Evolutionary conservation across 37 sponge, comb jelly and placozoan genomes (phyloP).

Genomic region (Cliona cf. orientalis): DNA sequence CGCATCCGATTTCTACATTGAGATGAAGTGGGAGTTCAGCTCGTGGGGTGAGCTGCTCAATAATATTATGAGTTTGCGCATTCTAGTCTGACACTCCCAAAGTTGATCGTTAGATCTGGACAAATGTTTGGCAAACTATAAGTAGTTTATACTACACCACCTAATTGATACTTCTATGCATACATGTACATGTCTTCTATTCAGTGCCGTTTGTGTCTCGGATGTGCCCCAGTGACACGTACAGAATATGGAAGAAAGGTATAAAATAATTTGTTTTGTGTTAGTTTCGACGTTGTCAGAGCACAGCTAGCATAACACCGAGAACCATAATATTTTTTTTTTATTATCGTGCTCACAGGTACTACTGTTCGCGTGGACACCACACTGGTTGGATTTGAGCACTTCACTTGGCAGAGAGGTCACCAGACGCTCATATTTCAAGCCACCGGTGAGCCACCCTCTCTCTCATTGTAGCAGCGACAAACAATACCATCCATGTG

Average conservation of each 20-base stretch:
- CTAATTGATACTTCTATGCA: background rate
- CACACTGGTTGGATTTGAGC: constrained; percentile 85
- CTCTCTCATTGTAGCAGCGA: background rate
- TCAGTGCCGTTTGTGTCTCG: constrained; percentile 94
- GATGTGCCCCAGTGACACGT: constrained; percentile 98
- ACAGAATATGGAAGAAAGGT: constrained; percentile 98
- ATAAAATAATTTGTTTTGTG: background rate
- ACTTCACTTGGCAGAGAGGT: constrained; percentile 89
- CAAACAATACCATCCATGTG: background rate
- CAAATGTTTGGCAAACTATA: background rate
- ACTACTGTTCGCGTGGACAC: constrained; percentile 94
- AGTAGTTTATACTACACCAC: background rate
- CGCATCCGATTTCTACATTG: constrained; percentile 94
- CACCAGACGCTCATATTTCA: constrained; percentile 86
- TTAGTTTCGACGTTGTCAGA: background rate
- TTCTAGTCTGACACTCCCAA: too few relatives aligned
- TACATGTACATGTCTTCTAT: background rate
- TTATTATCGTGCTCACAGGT: constrained; percentile 47
- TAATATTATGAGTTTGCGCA: background rate
- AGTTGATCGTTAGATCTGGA: background rate
- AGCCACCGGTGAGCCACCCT: constrained; percentile 45
- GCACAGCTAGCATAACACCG: background rate
- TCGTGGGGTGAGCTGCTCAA: constrained; percentile 84
- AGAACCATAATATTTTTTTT: background rate
- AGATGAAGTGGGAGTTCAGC: constrained; percentile 99